phyloP scores from a whole-genome alignment of 2,113 vertebrate species.

The Orthonyx spaldingii region DNA sequence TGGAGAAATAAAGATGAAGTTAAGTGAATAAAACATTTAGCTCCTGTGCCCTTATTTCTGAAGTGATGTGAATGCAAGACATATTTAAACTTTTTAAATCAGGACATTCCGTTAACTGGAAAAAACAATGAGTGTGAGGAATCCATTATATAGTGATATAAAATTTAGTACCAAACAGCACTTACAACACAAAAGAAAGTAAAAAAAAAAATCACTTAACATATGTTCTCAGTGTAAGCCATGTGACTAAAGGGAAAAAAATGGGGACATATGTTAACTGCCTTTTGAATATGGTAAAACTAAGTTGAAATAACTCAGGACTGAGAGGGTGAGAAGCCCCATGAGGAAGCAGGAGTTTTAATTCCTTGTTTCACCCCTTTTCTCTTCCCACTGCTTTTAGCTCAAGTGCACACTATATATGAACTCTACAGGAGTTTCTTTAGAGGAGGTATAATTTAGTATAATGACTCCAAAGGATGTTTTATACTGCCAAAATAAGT shows the following conservation, averaged over 20 bases:
- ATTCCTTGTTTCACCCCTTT: background rate
- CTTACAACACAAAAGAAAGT: background rate
- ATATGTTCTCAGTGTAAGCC: background rate
- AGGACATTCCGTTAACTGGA: background rate
- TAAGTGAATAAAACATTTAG: background rate
- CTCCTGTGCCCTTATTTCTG: background rate
- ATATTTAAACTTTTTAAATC: background rate
- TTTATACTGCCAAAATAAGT: background rate
- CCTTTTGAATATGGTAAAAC: background rate
- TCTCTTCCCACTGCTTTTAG: background rate
- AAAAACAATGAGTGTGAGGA: background rate
- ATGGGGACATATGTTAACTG: background rate
- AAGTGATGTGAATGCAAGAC: background rate
- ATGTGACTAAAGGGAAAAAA: background rate
- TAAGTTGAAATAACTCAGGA: background rate
- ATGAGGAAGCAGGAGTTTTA: background rate
- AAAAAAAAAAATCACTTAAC: background rate
- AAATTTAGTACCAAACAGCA: background rate
- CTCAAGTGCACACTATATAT: background rate
- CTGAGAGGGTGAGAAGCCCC: background rate
- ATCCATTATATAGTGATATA: background rate
- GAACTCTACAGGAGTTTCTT: background rate
- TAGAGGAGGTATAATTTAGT: background rate
- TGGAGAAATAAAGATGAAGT: background rate
- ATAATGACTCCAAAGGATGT: background rate